Evolutionary conservation across 2,888 invertebrate genomes (phyloP).

Genomic region (Rhogogaster chlorosoma): DNA sequence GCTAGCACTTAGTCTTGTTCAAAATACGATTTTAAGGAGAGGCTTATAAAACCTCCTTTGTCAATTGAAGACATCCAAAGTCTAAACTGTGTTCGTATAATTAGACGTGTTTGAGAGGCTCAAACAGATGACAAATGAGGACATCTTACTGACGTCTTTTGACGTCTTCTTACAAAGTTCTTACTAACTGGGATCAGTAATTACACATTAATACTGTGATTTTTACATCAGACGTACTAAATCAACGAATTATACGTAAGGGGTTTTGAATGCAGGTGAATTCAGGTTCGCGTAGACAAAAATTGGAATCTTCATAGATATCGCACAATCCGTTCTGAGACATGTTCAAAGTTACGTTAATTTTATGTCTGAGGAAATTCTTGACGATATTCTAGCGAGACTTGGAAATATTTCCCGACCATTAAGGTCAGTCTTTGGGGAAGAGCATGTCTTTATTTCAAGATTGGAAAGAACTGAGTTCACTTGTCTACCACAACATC

Average conservation of each 20-base stretch:
- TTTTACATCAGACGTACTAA: neutral
- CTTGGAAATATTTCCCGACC: neutral
- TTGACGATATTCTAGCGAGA: neutral
- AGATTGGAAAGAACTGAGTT: neutral
- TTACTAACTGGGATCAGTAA: neutral
- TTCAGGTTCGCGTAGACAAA: neutral
- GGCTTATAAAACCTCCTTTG: neutral
- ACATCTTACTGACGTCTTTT: conserved; percentile 1
- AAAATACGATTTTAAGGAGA: neutral
- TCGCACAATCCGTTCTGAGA: neutral
- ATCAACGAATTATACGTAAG: neutral
- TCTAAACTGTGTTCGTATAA: neutral
- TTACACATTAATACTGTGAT: neutral
- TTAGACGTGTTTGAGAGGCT: neutral
- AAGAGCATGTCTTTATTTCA: neutral
- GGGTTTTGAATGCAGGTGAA: neutral
- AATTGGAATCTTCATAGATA: neutral
- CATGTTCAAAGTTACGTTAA: neutral
- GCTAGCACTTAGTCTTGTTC: neutral
- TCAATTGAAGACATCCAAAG: neutral
- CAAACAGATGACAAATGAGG: neutral
- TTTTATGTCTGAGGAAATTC: neutral
- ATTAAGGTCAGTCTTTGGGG: neutral
- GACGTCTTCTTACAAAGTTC: neutral
- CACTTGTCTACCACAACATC: neutral